Base-by-base conservation (phyloP, 2,888 invertebrate species). In the Pecten maximus region DNA sequence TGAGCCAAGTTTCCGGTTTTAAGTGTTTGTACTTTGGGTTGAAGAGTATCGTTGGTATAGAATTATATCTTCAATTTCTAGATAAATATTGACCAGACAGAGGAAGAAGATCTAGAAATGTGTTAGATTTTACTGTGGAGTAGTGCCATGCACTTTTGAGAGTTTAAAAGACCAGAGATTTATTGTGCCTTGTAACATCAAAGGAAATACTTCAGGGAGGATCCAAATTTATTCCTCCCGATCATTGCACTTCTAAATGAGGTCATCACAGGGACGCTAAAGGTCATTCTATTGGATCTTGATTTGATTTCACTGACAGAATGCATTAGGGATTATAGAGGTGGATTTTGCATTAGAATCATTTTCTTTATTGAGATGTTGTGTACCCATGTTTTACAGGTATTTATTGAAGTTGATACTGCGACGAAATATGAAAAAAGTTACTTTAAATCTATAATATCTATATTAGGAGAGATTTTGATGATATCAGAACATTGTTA, bases 11-110 rank as follows among this genome's bases (percentile, higher is more conserved):
- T 74, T 74, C 74, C 28, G 74, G 74, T 74, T 74, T 74, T 12
- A 28, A 15, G 74, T 74, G 74, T 74, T 74, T 86, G 89, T 44
- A 48, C 23, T 40, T 86, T 28, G 87, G 89, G 54, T 90, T 88
- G 12, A 50, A 60, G n/a, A 92, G 93, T 88, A 39, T 86, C 50
- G 86, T 89, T 23, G 44, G 39, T 19, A 48, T 50, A 60, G 86
- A 90, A 54, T 92, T 93, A 87, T 87, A 88, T 40, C 88, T 92
- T 88, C 90, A 90, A 60, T 48, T 91, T 44, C 44, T 40, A 48
- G 88, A 88, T 48, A 50, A 50, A 50, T 35, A 88, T 88, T 88
- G 48, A 19, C 88, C 50, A 44, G 88, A 88, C 44, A 35, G 48
- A 28, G 44, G 28, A 28, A 48, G 44, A 16, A 44, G 35, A 35